These are phyloP conservation scores for Emydoidea blandingii DNA, from an alignment of 2,797 vertebrate species.

Conservation along the genomic window DNA sequence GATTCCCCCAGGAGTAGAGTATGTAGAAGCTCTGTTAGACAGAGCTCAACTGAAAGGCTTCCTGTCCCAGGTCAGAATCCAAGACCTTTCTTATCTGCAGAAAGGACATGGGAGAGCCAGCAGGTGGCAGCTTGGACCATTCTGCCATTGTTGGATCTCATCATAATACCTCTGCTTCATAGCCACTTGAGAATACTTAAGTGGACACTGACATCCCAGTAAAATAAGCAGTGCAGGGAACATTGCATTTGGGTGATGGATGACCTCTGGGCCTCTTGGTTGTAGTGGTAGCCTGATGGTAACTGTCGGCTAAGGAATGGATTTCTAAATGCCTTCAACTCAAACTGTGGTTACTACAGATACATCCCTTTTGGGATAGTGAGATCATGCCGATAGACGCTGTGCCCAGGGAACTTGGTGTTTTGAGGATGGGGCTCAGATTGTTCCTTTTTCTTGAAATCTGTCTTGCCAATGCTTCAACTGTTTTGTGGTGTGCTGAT, in stretches of 20 bases:
- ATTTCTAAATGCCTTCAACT: background rate
- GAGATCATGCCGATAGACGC: background rate
- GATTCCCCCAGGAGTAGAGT: background rate
- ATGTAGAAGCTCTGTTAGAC: background rate
- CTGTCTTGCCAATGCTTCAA: background rate
- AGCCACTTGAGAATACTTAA: background rate
- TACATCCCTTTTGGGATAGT: background rate
- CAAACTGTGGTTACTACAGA: fast-evolving
- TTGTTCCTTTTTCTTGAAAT: background rate
- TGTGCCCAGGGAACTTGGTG: background rate
- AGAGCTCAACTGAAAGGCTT: background rate
- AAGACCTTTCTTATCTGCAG: background rate
- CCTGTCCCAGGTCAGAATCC: background rate
- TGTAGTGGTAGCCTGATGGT: background rate
- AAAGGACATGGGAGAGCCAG: background rate
- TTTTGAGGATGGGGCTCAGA: background rate
- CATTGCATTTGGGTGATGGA: background rate
- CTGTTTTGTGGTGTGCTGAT: background rate
- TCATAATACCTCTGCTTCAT: background rate
- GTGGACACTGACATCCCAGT: background rate
- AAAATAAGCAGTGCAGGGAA: background rate
- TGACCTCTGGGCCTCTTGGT: fast-evolving
- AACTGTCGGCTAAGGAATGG: background rate
- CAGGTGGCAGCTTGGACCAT: background rate
- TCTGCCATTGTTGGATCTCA: background rate